Evolutionary conservation across 2,113 vertebrate species (phyloP), one percentile per base, ranked within the genome.

Genomic region (Morone saxatilis): DNA sequence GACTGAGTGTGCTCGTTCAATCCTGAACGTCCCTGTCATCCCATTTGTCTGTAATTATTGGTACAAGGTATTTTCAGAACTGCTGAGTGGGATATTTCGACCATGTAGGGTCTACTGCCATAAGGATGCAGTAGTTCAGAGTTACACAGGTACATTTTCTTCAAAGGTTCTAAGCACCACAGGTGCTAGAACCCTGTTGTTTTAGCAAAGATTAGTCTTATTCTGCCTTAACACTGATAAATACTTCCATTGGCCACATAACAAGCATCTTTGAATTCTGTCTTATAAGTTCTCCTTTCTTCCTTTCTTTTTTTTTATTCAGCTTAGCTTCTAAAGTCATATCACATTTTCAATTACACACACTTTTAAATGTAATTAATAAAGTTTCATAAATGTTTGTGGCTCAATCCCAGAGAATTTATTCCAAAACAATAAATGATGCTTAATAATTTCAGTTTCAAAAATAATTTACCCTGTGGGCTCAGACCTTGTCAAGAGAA

Each of bases 61-160:
- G 41, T 68, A 76, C 82, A 83, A 71, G 62, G 67, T 84, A 71
- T 76, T 71, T 72, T 82, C 54, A 86, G 70, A 88, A 78, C 66
- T 70, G 74, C 74, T 86, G 68, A 76, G 74, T 72, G 65, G 54
- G 12, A 66, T 17, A 17, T 61, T 75, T 62, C 0, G 6, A 47
- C 25, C 60, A 53, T 69, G 31, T 5, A 36, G 20, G 78, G 81
- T 88, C 78, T 82, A 53, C 36, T 31, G 41, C 62, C n/a, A 57
- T 62, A 57, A 56, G n/a, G n/a, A 17, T 71, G 66, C 62, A 63
- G 31, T 45, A 25, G 19, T 16, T 74, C n/a, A 60, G 31, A 31
- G 31, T 31, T 67, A 59, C 50, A 53, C 50, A 85, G 22, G 62
- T 73, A 48, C 57, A 13, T 71, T 76, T 86, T 79, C 51, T 86